These are phyloP conservation scores for Zaprionus ghesquierei DNA, from an alignment of 1,140 invertebrate species.

Conservation along the genomic window DNA sequence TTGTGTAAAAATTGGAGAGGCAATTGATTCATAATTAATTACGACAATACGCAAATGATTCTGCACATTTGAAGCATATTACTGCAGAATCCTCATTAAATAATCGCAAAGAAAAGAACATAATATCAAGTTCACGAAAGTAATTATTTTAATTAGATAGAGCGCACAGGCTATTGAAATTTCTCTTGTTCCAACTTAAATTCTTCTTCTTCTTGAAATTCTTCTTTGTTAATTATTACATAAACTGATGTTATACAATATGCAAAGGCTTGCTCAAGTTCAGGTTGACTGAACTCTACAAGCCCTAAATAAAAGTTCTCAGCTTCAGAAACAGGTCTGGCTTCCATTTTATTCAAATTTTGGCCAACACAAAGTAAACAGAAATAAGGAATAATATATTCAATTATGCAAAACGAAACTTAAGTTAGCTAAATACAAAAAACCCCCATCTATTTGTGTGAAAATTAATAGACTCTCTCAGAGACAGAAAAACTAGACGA, in stretches of 20 bases:
- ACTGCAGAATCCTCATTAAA: neutral
- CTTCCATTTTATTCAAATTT: conserved; percentile 48
- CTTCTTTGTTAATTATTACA: neutral
- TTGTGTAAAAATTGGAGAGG: conserved; percentile 12
- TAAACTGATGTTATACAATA: neutral
- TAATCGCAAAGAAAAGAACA: neutral
- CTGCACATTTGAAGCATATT: neutral
- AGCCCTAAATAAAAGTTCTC: conserved; percentile 30
- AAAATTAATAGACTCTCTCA: conserved; percentile 57
- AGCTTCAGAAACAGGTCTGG: conserved; percentile 16
- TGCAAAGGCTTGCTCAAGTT: neutral
- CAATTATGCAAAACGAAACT: conserved; percentile 35
- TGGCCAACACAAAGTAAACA: conserved; percentile 13
- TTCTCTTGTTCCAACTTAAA: neutral
- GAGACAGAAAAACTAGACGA: conserved; percentile 55
- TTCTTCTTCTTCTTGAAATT: neutral
- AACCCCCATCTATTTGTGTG: conserved; percentile 51
- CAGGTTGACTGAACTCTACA: conserved; percentile 65
- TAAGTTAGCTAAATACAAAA: conserved; percentile 25
- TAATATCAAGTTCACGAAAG: neutral
- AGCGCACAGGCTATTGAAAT: neutral
- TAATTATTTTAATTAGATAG: neutral
- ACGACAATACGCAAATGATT: neutral
- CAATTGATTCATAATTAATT: conserved; percentile 7
- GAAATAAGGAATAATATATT: conserved; percentile 46